Evolutionary conservation across 1,140 invertebrate genomes (phyloP), one percentile per base, ranked within the genome.

Genomic region (Cyclargus thomasi): DNA sequence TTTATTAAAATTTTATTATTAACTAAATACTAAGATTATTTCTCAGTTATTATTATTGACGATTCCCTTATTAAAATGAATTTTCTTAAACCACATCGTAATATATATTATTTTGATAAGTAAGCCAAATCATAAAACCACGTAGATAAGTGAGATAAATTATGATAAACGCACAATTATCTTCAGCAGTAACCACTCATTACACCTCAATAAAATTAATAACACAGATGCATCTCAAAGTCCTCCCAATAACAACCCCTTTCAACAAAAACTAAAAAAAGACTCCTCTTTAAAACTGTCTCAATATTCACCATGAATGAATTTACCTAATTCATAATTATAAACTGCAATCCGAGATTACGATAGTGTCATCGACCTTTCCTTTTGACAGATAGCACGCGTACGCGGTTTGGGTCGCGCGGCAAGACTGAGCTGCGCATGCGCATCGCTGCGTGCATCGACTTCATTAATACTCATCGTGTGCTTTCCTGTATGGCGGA

Each of bases 401-500:
- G 83, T 81, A 74, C 79, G 73, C 72, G 73, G 72, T 66, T 76
- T 76, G 80, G 76, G 79, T 79, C 74, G 74, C 85, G 80, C 84
- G 83, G 80, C 70, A 74, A 74, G 70, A 88, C 85, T 88, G 81
- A 70, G 69, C 67, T 73, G 71, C 71, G 73, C 72, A 71, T 71
- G 78, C 85, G 82, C 77, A 75, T 71, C 64, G 79, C 84, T 79
- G 76, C 70, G 65, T 66, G 65, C 65, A 66, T 77, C 74, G 72
- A 75, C 75, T 83, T 86, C 80, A 88, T 89, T 89, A 89, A 83
- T 83, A 83, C 79, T 80, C 80, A 82, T 80, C 83, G 78, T 71
- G 80, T 84, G 78, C 81, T 89, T 86, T 81, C 83, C 84, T 88
- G 86, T 79, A 84, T 82, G 86, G 84, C 85, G 83, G 84, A 90